These are phyloP conservation scores for Lysiphlebus fabarum DNA, from an alignment of 1,140 invertebrate species.

Conservation along the genomic window DNA sequence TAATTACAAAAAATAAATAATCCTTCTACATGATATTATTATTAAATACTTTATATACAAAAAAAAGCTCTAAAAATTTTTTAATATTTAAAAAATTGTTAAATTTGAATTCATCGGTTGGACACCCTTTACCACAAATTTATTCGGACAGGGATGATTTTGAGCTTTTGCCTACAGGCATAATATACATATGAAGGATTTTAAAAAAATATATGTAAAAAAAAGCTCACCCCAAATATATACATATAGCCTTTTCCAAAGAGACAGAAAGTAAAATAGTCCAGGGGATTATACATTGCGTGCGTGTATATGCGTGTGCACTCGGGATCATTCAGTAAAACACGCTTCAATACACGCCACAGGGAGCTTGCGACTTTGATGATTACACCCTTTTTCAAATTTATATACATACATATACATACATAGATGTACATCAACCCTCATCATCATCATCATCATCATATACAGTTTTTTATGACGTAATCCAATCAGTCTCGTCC, in stretches of 20 bases:
- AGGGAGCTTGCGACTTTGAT: constrained; percentile 17
- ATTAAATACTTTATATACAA: too few species aligned
- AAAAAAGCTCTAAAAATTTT: too few species aligned
- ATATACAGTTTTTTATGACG: constrained; percentile 6
- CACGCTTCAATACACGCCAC: constrained; percentile 12
- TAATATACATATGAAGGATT: too few species aligned
- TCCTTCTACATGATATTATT: too few species aligned
- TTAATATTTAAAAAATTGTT: neutral
- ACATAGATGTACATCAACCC: too few species aligned
- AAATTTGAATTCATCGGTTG: constrained; percentile 6
- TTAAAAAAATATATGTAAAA: constrained; percentile 1
- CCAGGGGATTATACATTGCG: constrained; percentile 2
- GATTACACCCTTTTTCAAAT: neutral
- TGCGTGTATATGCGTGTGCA: constrained; percentile 9
- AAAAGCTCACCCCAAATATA: neutral
- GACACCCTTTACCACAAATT: constrained; percentile 14
- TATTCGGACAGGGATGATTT: constrained; percentile 1
- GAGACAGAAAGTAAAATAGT: neutral
- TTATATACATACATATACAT: too few species aligned
- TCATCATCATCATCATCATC: too few species aligned
- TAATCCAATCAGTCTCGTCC: constrained; percentile 22
- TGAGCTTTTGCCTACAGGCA: constrained; percentile 9
- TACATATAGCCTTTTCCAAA: constrained; percentile 1
- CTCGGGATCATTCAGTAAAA: constrained; percentile 1
- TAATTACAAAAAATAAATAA: too few species aligned